Evolutionary conservation across 2,888 invertebrate species (phyloP), one percentile per base, ranked within the genome.

Genomic region (Ecliptopera silaceata): DNA sequence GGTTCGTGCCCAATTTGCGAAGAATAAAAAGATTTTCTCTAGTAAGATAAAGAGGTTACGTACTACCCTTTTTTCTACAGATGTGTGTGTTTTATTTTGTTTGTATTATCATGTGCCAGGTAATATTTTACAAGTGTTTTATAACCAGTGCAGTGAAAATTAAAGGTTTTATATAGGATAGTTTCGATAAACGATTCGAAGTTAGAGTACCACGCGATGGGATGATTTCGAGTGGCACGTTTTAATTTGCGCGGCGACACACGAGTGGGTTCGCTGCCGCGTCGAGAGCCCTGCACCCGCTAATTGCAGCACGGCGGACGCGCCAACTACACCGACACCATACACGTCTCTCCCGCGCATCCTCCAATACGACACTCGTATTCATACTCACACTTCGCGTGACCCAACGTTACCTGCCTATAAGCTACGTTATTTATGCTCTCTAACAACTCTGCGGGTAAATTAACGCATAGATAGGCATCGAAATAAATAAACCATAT

Each of bases 231-330:
- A 90, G 90, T 82, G 86, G 74, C 74, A 80, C 82, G 86, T 90
- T 91, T 91, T 89, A 91, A 90, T 90, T 91, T 90, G 88, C 86
- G 85, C 84, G 85, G 85, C 88, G 90, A 87, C 88, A 89, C 82
- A 86, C 79, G 79, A 90, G 88, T 86, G 87, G 84, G 75, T 73
- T 80, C 80, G 74, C 80, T 75, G 82, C 74, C 77, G 79, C 75
- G 83, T 89, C 85, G 82, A 91, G 89, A 84, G 78, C 77, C 81
- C 79, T 86, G 88, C 53, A 47, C 46, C 41, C 53, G 53, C 90
- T 91, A 90, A 90, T 90, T 90, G 90, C 90, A 83, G 76, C 79
- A 82, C 79, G 74, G 77, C 79, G 74, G 77, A 79, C 78, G 77
- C 72, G 77, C 77, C 75, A 74, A 75, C 80, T 74, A 68, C 68